Base-by-base conservation (phyloP, 2,888 invertebrate species). In the Clusia tigrina region DNA sequence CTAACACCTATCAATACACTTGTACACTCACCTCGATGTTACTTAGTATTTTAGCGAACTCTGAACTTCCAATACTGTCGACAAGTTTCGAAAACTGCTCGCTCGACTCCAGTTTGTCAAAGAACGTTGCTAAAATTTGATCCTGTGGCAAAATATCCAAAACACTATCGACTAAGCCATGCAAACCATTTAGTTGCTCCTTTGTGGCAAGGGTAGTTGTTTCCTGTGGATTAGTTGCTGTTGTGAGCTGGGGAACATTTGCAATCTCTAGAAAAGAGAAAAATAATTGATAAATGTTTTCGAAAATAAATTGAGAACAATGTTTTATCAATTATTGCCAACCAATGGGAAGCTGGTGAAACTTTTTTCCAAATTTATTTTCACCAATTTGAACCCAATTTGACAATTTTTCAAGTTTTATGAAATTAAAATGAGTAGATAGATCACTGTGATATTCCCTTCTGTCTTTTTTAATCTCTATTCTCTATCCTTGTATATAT, bases 131-230 rank as follows among this genome's bases (percentile, higher is more conserved):
- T 64, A 82, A 67, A 67, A 83, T 79, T 75, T 82, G 79, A 76
- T 83, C 82, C 78, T 81, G 81, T 52, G 83, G 83, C 74, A 83
- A 63, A 25, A 77, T 67, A 58, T 79, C 79, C 57, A 83, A 71
- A 52, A 83, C 72, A 65, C 78, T 79, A 69, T 82, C 82, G 56
- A 83, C 76, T 63, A 83, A 71, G 10, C 82, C 82, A 60, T 83
- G 81, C 59, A 83, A 69, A 22, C 83, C 83, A 60, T 76, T 77
- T 54, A 76, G 69, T 61, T 74, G 73, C 57, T 76, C 75, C 17
- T 70, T 65, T 5, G 65, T 59, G 23, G 57, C 56, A 58, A 63
- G 53, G 60, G 53, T 26, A 20, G 57, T 62, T 62, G 67, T 58
- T 64, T 61, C 60, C 57, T 66, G 59, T 25, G 42, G 37, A 9